phyloP scores from a whole-genome alignment of 2,888 invertebrate species.

The Cistogaster globosa region DNA sequence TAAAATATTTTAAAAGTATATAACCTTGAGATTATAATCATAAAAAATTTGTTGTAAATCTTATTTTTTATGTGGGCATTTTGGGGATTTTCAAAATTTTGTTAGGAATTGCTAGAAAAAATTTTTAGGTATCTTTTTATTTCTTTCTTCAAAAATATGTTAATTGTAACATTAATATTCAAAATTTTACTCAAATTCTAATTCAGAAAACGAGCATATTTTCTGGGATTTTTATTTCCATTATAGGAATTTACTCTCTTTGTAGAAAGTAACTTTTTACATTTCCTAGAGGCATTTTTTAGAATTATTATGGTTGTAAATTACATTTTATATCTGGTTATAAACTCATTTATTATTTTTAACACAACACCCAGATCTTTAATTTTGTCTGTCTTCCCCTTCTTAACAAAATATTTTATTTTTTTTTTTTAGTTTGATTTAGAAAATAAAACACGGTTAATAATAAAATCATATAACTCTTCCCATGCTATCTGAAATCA shows the following conservation, averaged over 20 bases:
- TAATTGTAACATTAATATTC: not conserved
- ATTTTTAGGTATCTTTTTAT: not conserved
- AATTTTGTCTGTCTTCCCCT: not conserved
- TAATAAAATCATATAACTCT: conserved; percentile 25
- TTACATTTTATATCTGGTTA: not conserved
- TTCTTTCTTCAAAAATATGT: not conserved
- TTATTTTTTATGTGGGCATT: no score
- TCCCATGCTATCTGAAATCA: not conserved
- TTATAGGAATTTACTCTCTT: no score
- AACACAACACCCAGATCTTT: not conserved
- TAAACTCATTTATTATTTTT: not conserved
- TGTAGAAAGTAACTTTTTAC: not conserved
- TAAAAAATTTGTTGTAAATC: no score
- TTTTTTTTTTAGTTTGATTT: not conserved
- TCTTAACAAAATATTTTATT: not conserved
- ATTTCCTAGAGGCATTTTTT: not conserved
- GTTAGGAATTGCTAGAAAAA: no score
- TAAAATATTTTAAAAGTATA: no score
- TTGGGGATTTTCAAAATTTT: no score
- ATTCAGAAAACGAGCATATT: not conserved
- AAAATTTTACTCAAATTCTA: no score
- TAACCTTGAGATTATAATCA: no score
- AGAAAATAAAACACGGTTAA: not conserved
- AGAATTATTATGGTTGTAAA: not conserved
- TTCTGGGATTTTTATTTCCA: not conserved